These are phyloP conservation scores for Dipodomys merriami DNA, from an alignment of 2,113 vertebrate species.

Conservation along the genomic window DNA sequence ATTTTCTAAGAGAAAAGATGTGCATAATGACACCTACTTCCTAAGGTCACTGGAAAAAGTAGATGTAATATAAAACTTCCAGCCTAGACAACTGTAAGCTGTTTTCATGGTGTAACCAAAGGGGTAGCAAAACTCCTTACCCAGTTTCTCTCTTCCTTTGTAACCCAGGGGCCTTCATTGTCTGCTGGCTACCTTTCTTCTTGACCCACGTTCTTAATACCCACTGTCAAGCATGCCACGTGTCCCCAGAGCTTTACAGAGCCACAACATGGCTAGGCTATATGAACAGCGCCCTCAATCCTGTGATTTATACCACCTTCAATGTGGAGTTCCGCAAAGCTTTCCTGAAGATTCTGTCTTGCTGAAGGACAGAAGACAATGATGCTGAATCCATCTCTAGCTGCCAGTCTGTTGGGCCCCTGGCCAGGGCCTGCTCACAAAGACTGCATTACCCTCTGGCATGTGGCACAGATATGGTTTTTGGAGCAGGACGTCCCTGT, in stretches of 20 bases:
- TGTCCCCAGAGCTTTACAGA: constrained; percentile 92
- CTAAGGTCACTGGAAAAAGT: not conserved
- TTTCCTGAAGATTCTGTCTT: constrained; percentile 96
- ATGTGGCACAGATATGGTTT: constrained; percentile 7
- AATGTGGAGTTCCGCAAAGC: constrained; percentile 95
- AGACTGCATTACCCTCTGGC: not conserved
- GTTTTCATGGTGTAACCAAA: constrained; percentile 20
- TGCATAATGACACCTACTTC: not conserved
- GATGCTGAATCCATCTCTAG: not conserved
- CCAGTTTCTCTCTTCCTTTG: constrained; percentile 60
- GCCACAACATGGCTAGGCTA: constrained; percentile 97
- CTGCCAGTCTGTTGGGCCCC: not conserved
- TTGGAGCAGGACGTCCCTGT: not conserved
- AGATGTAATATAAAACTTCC: not conserved
- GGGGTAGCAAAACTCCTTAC: not conserved
- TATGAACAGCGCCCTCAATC: constrained; percentile 95
- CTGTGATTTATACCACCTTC: constrained; percentile 96
- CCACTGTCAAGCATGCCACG: constrained; percentile 92
- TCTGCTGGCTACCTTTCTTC: constrained; percentile 98
- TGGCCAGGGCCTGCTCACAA: not conserved
- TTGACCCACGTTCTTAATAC: constrained; percentile 95
- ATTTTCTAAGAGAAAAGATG: not conserved
- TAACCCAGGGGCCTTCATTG: constrained; percentile 92
- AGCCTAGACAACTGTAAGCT: not conserved
- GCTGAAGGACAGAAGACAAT: constrained; percentile 81